Conservation (phyloP, 1,140 invertebrate species). For the Drosophila subobscura region DNA sequence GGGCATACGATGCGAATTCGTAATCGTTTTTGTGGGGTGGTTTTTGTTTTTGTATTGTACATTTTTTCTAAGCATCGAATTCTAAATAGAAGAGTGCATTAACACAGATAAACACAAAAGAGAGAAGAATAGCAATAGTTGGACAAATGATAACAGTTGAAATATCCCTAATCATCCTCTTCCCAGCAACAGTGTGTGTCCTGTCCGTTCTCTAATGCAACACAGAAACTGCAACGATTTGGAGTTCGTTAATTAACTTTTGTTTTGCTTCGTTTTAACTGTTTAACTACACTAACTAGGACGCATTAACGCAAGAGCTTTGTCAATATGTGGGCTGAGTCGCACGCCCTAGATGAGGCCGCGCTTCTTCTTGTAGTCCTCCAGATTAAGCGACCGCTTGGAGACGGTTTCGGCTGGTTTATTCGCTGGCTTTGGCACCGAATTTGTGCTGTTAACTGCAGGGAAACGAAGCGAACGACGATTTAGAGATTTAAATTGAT, state of each 20-base stretch:
- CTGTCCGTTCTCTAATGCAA: no score
- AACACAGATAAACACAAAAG: no score
- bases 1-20: no score
- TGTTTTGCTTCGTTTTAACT: constrained; percentile 11
- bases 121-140: no score
- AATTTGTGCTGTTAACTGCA: constrained; percentile 88
- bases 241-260: not conserved
- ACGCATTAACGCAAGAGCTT: constrained; percentile 34
- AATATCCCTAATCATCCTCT: no score
- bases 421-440: constrained; percentile 89
- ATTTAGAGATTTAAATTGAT: not conserved
- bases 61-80: no score
- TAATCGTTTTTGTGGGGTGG: no score
- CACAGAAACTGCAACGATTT: constrained; percentile 26
- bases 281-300: constrained; percentile 54
- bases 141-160: no score
- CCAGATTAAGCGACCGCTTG: constrained; percentile 94
- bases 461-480: constrained; percentile 51
- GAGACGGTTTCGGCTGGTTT: constrained; percentile 92
- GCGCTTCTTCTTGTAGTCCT: constrained; percentile 98
- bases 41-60: no score
- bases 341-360: constrained; percentile 90
- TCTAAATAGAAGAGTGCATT: no score
- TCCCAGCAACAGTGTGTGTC: no score
- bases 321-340: constrained; percentile 25